Base-by-base conservation (phyloP, 1,140 invertebrate species). In the Rhyacophila brunnea region DNA sequence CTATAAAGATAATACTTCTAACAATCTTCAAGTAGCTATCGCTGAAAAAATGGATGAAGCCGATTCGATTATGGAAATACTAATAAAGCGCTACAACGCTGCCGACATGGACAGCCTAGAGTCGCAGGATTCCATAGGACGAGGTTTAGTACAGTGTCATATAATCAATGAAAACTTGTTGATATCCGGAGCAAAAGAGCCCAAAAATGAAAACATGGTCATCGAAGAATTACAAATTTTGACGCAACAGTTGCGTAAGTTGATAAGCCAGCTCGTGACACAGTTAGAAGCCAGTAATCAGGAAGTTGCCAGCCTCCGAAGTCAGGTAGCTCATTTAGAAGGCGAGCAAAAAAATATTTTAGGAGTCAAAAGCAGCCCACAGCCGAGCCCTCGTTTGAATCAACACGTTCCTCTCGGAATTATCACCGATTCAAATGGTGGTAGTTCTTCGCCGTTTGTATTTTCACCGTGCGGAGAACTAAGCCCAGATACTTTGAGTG, bases 21-120 rank as follows among this genome's bases (percentile, higher is more conserved):
- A 70, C 48, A 67, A 71, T 1, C 62, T 85, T 35, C 77, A 81
- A 62, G 67, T 81, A 44, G 78, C 75, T 15, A 83, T 83, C 68
- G 83, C 79, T 62, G 81, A 73, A 70, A 80, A 79, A 18, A 83
- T 87, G 56, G 81, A 85, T 64, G 83, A 85, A 67, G 81, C 83
- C 14, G 84, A 87, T 63, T 80, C 78, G 56, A 70, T 87, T n/a
- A 65, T 84, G 17, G 70, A 74, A 11, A 60, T 74, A n/a, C 68
- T 83, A 35, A 65, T 71, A 4, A 68, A 66, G 48, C 68, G 69
- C 55, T 66, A 67, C 34, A 28, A 68, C 36, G 65, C 66, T 57
- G 63, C 54, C 28, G 65, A 69, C 38, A 51, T 44, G 58, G 63
- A 68, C 34, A 66, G 57, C 53, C 54, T 62, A 15, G 50, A 49